Percentiles rank a stretch among this genome's conserved stretches.
Conservation (phyloP, 2,888 invertebrate species). For the Cantharis lateralis region DNA sequence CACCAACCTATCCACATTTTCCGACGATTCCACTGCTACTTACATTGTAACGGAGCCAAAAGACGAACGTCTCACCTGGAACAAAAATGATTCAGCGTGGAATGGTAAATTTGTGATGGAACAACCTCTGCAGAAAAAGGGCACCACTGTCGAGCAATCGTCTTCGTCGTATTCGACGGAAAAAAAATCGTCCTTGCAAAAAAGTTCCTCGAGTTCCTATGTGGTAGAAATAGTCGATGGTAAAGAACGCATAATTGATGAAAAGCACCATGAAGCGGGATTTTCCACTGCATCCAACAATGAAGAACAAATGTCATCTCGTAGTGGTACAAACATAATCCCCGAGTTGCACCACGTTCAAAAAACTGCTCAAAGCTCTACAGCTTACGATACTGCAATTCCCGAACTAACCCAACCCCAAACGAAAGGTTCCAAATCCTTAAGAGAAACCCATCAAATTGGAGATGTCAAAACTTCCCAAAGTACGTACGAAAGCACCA, state of each 20-base stretch:
- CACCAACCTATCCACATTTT: constrained; percentile 46
- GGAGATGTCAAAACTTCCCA: constrained; percentile 47
- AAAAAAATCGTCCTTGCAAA: constrained; percentile 61
- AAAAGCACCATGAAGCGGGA: constrained; percentile 64
- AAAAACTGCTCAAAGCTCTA: constrained; percentile 60
- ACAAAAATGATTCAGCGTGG: constrained; percentile 57
- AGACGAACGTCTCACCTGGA: constrained; percentile 51
- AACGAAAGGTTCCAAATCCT: constrained; percentile 57
- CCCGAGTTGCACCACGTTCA: constrained; percentile 62
- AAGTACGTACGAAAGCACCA: constrained; percentile 29
- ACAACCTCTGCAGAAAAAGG: constrained; percentile 39
- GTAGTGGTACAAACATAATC: constrained; percentile 63
- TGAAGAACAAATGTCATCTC: constrained; percentile 61
- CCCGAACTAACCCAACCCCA: constrained; percentile 55
- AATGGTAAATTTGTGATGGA: constrained; percentile 58
- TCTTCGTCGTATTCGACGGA: constrained; percentile 56
- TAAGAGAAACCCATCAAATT: constrained; percentile 53
- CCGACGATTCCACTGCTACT: constrained; percentile 47
- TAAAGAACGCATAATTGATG: constrained; percentile 65
- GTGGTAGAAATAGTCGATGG: constrained; percentile 69
- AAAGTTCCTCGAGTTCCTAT: constrained; percentile 68
- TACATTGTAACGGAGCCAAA: constrained; percentile 55
- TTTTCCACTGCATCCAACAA: constrained; percentile 50
- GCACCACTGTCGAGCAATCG: constrained; percentile 43
- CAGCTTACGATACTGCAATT: constrained; percentile 62